phyloP scores from a whole-genome alignment of 1,140 invertebrate genomes.

The Tyrophagus putrescentiae region DNA sequence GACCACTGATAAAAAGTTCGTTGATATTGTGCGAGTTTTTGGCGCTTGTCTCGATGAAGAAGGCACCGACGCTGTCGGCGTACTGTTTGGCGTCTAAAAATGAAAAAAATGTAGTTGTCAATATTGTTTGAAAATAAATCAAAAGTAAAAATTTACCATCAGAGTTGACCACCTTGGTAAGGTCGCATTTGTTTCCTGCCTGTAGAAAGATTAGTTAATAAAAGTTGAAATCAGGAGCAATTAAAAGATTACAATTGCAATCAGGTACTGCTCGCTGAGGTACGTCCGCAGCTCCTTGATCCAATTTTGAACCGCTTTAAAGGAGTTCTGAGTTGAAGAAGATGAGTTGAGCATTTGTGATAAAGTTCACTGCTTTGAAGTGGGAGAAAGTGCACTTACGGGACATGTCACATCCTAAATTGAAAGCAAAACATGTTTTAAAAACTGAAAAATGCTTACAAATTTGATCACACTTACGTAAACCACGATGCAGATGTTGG shows the following conservation, averaged over 20 bases:
- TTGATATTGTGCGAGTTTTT: slow-evolving; percentile 20
- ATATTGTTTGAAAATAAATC: not conserved
- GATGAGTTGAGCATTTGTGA: not conserved
- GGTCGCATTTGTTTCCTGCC: slow-evolving; percentile 37
- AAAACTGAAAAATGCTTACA: no score
- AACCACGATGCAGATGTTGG: slow-evolving; percentile 74
- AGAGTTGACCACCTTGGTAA: slow-evolving; percentile 27
- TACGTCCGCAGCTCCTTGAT: slow-evolving; percentile 34
- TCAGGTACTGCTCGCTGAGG: slow-evolving; percentile 31
- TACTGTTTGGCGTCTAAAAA: slow-evolving; percentile 26
- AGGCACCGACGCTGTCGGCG: slow-evolving; percentile 27
- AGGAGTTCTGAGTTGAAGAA: slow-evolving; percentile 26
- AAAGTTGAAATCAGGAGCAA: no score
- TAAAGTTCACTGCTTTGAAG: not conserved
- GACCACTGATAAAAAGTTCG: slow-evolving; percentile 13
- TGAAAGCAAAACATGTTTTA: no score
- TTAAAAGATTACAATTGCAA: no score
- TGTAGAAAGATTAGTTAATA: no score
- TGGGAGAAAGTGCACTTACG: slow-evolving; percentile 24
- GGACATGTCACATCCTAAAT: slow-evolving; percentile 73
- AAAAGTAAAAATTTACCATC: slow-evolving; percentile 22
- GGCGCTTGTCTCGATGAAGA: slow-evolving; percentile 30
- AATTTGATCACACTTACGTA: no score
- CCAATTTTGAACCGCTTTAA: slow-evolving; percentile 35
- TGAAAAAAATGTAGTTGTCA: no score